These are phyloP conservation scores for Hyphantria cunea DNA, from an alignment of 1,140 invertebrate genomes.

Conservation along the genomic window DNA sequence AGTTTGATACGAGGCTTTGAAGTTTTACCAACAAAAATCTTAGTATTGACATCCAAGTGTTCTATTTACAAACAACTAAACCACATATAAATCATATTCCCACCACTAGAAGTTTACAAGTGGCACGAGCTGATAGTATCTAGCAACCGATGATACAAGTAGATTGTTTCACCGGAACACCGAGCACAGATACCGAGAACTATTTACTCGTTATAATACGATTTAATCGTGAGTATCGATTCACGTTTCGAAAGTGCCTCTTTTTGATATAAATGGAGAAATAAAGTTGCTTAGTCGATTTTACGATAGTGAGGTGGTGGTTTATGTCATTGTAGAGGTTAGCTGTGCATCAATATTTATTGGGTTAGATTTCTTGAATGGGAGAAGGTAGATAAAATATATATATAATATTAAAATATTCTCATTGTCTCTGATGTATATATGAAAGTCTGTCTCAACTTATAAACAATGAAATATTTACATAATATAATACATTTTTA, in stretches of 20 bases:
- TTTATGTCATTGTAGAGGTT: conserved; percentile 8
- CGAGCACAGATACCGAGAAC: conserved; percentile 38
- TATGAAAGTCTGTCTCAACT: no score
- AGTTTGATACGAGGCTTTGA: no score
- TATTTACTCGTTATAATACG: conserved; percentile 48
- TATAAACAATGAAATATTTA: no score
- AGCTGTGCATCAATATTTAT: neutral
- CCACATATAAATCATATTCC: conserved; percentile 22
- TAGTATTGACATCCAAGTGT: no score
- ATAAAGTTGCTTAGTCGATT: conserved; percentile 26
- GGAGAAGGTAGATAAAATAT: no score
- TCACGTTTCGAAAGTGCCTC: conserved; percentile 43
- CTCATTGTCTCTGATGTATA: no score
- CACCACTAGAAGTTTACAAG: conserved; percentile 60
- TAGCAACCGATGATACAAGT: conserved; percentile 60
- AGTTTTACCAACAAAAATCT: no score
- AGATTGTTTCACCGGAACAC: conserved; percentile 61
- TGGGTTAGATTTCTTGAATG: no score
- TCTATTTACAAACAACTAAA: conserved; percentile 13
- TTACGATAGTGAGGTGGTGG: conserved; percentile 18
- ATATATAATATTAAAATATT: no score
- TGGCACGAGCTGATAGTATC: conserved; percentile 69
- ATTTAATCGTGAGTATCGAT: conserved; percentile 48
- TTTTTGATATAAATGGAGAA: conserved; percentile 31
- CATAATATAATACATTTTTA: no score